Base-by-base conservation (phyloP, 2,113 vertebrate genomes). In the Vidua macroura region DNA sequence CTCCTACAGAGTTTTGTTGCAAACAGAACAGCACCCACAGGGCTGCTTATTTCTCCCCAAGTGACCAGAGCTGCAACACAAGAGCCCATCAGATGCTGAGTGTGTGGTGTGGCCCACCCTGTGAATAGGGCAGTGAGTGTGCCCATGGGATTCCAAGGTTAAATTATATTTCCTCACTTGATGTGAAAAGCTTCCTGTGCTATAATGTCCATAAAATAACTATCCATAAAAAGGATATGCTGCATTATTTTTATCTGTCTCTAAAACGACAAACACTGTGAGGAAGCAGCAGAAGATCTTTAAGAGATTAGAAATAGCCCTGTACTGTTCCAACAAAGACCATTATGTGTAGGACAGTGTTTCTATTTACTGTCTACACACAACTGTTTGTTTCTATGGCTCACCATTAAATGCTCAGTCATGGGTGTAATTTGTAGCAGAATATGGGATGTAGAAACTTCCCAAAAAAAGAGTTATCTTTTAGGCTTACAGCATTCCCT, bases 381-480 rank as follows among this genome's bases (percentile, higher is more conserved):
- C 1, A 39, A 16, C 4, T 76, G n/a, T n/a, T 63, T 24, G 11
- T 63, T 90, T 16, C 23, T 8, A 4, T 24, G 39, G 11, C 6
- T 75, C 30, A 55, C 7, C 12, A 49, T 41, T 15, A 48, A 79
- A 46, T 64, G 7, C 6, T 79, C 7, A 16, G 24, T 62, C 28
- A n/a, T 6, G 11, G 10, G 2, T 48, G 9, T 11, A 56, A 55
- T 16, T 22, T 70, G 15, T 7, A 76, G 30, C 35, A 90, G 23
- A 35, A 64, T 43, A 74, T 9, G 28, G 28, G n/a, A 44, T 27
- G 10, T 22, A 53, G 46, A 81, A 87, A 31, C 15, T 62, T 66
- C 23, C 44, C 10, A 3, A 2, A 0, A 3, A 35, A 35, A 14
- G 4, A n/a, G 2, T 35, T 74, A 24, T 6, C 4, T 7, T 60